Conservation (phyloP, 2,797 vertebrate species). For the Pangasius larnaudii region DNA sequence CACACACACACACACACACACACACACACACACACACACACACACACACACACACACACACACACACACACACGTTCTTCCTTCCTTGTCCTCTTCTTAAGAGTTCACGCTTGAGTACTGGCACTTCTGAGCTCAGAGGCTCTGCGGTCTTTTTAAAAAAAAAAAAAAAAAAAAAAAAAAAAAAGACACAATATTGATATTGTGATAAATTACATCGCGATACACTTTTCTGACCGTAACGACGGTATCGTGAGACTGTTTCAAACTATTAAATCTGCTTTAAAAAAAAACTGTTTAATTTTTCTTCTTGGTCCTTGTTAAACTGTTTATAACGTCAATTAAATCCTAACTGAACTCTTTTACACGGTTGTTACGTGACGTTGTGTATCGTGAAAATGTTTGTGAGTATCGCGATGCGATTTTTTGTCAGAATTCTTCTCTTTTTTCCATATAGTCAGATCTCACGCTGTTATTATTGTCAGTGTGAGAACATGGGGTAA, state of each 20-base stretch:
- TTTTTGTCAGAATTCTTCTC: too few relatives aligned
- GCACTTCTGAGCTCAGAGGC: not conserved
- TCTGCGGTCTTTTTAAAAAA: not conserved
- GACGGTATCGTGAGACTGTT: not conserved
- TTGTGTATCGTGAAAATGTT: not conserved
- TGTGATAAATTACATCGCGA: not conserved
- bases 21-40: constrained; percentile 15
- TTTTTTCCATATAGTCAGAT: not conserved
- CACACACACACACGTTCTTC: constrained; percentile 2
- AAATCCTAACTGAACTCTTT: not conserved
- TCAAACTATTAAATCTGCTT: not conserved
- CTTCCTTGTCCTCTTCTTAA: constrained; percentile 27
- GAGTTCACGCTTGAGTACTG: constrained; percentile 10
- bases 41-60: constrained; percentile 10
- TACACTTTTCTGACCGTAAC: not conserved
- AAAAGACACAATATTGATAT: too few relatives aligned
- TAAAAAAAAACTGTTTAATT: not conserved
- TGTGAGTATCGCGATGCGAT: not conserved
- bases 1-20: constrained; percentile 32
- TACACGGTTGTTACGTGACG: not conserved
- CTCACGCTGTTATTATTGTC: not conserved
- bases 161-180: too few relatives aligned
- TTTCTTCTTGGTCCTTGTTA: not conserved
- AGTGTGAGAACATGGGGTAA: not conserved
- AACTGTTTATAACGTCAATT: not conserved